Evolutionary conservation across 53 echinoderm and acorn worm species (phyloP), one percentile per base, ranked within the genome.

Genomic region (Pentamera pediparva): DNA sequence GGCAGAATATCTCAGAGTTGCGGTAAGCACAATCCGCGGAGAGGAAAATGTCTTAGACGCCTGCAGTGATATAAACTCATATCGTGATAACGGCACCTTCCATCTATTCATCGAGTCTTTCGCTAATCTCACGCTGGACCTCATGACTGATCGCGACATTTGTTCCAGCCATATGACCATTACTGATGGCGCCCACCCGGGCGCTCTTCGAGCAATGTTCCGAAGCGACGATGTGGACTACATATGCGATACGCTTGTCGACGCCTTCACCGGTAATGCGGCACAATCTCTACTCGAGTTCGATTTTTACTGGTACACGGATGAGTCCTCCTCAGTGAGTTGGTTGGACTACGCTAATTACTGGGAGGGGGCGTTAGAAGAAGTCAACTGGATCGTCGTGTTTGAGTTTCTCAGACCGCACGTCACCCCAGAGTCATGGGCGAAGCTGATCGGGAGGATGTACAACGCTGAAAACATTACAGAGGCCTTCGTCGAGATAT

Each of bases 401-500:
- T 70, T 70, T 70, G 52, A 50, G 6, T 12, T 70, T 31, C 32
- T 70, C 28, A 11, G 45, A 15, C 70, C 70, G 36, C 55, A 69
- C 41, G 35, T 82, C 5, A 61, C 62, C 5, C 57, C 69, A 2
- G 77, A 65, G 18, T 22, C 40, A 34, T 55, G 62, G 28, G 61
- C 80, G 29, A 50, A 65, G 7, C 27, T 88, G 13, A 39, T 62
- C 24, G 84, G 89, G 10, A 75, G 69, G 11, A 79, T 85, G 37
- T 88, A 80, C 63, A 56, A 76, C 11, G 75, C 89, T 2, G 39
- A 49, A 18, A 78, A 74, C 24, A 13, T 65, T 4, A 57, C 60
- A 5, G 77, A 79, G 7, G 84, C 80, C 31, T 51, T 76, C 47
- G 33, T 59, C 1, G 47, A 69, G 5, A 61, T 80, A 67, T 88